A percentile compares a stretch with the other conserved stretches of the same genome.
These are phyloP conservation scores for Parotia lawesii DNA, from an alignment of 2,113 vertebrate genomes.

Conservation along the genomic window DNA sequence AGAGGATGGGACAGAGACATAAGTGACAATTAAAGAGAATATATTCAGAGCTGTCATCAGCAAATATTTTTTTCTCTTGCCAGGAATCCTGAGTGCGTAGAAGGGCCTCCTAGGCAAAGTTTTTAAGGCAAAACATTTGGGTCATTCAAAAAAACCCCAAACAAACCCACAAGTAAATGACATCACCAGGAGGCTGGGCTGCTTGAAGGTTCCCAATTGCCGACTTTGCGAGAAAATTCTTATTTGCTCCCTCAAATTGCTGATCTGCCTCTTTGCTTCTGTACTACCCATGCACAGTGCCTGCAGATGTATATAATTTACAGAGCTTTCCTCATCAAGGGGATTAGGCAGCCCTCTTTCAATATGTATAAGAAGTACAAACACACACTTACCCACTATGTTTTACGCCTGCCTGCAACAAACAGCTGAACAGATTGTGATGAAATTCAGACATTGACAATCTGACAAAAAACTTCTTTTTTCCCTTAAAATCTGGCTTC, in stretches of 20 bases:
- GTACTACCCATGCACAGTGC: not conserved
- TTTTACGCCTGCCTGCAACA: constrained; percentile 76
- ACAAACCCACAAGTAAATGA: not conserved
- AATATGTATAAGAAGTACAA: constrained; percentile 75
- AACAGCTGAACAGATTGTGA: constrained; percentile 81
- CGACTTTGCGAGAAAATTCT: not conserved
- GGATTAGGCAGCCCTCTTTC: constrained; percentile 68
- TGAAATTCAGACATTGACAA: constrained; percentile 78
- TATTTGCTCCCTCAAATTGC: not conserved
- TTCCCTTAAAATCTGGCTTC: constrained; percentile 75
- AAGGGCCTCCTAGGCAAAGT: constrained; percentile 17
- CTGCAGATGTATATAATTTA: constrained; percentile 56
- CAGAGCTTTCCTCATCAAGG: constrained; percentile 67
- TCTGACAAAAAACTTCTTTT: constrained; percentile 77
- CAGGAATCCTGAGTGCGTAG: constrained; percentile 13
- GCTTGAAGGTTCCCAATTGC: not conserved
- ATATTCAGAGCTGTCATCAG: constrained; percentile 47
- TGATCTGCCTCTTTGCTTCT: not conserved
- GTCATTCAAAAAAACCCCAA: not conserved
- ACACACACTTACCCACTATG: constrained; percentile 67
- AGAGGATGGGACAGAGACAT: constrained; percentile 49
- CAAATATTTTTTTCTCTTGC: constrained; percentile 39
- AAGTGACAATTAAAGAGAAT: constrained; percentile 60
- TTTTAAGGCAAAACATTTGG: constrained; percentile 8
- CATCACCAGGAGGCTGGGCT: constrained; percentile 2